A percentile compares a stretch with the other conserved stretches of the same genome.
phyloP scores from a whole-genome alignment of 2,888 invertebrate species.

The Microdon myrmicae region DNA sequence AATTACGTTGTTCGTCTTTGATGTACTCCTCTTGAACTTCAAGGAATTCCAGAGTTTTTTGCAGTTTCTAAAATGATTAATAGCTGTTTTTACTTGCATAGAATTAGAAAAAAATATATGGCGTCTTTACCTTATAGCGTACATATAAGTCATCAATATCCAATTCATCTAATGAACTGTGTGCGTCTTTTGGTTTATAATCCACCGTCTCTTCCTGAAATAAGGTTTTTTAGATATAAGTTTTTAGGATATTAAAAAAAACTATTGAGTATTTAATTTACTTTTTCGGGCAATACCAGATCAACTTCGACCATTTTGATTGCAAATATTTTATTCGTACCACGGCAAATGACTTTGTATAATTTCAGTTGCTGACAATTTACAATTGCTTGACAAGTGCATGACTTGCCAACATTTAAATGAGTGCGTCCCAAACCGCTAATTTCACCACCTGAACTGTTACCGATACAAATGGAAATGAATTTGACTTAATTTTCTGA shows the following conservation, averaged over 20 bases:
- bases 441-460: no score
- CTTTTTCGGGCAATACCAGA: conserved; percentile 82
- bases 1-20: conserved; percentile 97
- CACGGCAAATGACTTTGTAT: no score
- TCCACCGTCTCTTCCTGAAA: conserved; percentile 75
- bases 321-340: no score
- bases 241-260: neutral
- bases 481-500: no score
- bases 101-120: conserved; percentile 5
- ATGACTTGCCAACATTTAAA: no score
- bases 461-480: no score
- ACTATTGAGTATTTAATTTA: conserved; percentile 63
- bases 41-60: conserved; percentile 94
- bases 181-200: conserved; percentile 75
- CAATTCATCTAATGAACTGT: conserved; percentile 78
- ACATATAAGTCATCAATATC: conserved; percentile 95
- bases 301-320: conserved; percentile 65
- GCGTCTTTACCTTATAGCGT: conserved; percentile 83
- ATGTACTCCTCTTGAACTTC: conserved; percentile 99
- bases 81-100: neutral
- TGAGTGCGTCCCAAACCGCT: no score
- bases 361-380: no score
- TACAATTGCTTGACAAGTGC: no score
- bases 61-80: conserved; percentile 79
- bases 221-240: conserved; percentile 2